Conservation (phyloP, 2,113 vertebrate species). For the Pangasianodon gigas region DNA sequence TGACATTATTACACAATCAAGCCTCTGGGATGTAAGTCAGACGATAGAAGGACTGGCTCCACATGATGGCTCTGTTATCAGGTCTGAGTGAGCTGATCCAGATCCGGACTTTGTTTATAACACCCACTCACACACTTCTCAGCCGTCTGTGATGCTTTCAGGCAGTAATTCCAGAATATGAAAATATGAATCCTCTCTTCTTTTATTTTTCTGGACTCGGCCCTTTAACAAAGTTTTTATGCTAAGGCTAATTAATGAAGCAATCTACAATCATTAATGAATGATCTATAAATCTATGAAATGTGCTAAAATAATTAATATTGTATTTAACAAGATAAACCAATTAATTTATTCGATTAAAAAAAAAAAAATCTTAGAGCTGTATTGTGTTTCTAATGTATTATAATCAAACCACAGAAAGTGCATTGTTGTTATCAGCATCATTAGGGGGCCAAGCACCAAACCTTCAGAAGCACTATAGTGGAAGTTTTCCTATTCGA, state of each 20-base stretch:
- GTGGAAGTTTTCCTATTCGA: not conserved
- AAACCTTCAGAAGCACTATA: not conserved
- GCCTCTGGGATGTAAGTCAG: constrained; percentile 30
- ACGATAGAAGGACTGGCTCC: not conserved
- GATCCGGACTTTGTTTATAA: not conserved
- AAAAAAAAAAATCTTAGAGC: not conserved
- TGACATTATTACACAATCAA: constrained; percentile 62
- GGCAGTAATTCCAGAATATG: not conserved
- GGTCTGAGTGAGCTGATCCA: not conserved
- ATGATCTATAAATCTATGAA: not conserved
- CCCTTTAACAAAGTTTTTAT: not conserved
- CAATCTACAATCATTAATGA: not conserved
- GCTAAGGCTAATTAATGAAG: not conserved
- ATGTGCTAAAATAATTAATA: not conserved
- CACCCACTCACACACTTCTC: not conserved
- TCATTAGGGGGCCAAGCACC: not conserved
- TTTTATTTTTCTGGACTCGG: not conserved
- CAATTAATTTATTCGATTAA: not conserved
- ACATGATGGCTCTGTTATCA: not conserved
- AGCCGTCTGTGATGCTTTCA: not conserved
- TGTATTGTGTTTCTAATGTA: not conserved
- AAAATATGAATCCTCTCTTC: constrained; percentile 1
- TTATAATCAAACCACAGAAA: not conserved
- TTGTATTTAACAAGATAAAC: not conserved
- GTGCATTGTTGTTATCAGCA: not conserved